phyloP scores from a whole-genome alignment of 2,113 vertebrate genomes.

The Microcebus lehilahytsara region DNA sequence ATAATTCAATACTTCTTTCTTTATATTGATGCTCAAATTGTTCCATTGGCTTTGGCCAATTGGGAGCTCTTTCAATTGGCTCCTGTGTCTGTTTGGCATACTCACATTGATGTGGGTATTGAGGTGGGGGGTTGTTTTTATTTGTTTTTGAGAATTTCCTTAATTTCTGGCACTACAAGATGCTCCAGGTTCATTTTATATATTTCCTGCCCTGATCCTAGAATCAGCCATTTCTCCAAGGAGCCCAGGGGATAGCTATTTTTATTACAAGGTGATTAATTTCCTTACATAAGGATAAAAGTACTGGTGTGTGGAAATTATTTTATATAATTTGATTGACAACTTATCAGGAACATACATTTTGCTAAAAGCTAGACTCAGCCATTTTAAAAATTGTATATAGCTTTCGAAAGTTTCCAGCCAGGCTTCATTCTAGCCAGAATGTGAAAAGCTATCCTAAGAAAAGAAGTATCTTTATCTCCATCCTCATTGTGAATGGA shows the following conservation, averaged over 20 bases:
- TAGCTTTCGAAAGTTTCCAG: constrained; percentile 40
- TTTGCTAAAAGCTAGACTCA: constrained; percentile 40
- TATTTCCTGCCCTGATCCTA: not conserved
- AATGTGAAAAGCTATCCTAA: constrained; percentile 20
- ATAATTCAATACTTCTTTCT: not conserved
- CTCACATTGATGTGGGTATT: not conserved
- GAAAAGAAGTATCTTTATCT: constrained; percentile 39
- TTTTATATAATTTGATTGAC: constrained; percentile 52
- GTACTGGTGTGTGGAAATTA: not conserved
- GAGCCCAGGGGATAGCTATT: not conserved
- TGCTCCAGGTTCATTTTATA: not conserved
- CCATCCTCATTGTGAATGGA: constrained; percentile 8
- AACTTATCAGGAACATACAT: constrained; percentile 36
- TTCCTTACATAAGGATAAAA: constrained; percentile 25
- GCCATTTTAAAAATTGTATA: constrained; percentile 52
- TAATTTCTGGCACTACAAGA: not conserved
- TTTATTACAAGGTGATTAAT: constrained; percentile 41
- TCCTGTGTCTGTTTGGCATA: not conserved
- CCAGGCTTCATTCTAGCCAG: constrained; percentile 39
- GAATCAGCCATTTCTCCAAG: constrained; percentile 19
- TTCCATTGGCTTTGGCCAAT: not conserved
- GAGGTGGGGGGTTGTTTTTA: not conserved
- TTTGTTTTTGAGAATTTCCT: not conserved
- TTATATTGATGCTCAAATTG: not conserved
- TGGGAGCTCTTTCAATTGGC: not conserved